Evolutionary conservation across 2,888 invertebrate species (phyloP).

Genomic region (Ernsta delagoae): DNA sequence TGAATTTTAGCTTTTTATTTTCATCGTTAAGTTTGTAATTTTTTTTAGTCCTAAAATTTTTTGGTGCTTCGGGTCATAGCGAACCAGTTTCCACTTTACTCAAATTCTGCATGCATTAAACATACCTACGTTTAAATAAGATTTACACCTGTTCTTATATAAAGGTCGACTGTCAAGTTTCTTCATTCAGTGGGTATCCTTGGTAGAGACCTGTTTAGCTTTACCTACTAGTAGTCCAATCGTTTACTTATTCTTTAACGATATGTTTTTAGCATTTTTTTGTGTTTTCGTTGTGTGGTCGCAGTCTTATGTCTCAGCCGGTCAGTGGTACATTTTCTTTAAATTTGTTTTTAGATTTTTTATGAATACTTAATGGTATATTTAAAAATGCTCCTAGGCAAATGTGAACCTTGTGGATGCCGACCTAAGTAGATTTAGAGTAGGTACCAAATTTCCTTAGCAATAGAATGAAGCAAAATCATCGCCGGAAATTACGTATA

Average conservation of each 20-base stretch:
- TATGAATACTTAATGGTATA: too few species aligned
- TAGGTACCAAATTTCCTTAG: too few species aligned
- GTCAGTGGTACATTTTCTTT: conserved; percentile 9
- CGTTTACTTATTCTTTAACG: background rate
- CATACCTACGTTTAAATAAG: background rate
- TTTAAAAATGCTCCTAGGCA: too few species aligned
- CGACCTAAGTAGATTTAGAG: too few species aligned
- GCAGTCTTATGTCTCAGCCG: conserved; percentile 5
- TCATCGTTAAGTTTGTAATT: too few species aligned
- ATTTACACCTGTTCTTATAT: conserved; percentile 9
- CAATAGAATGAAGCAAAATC: too few species aligned
- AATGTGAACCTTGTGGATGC: too few species aligned
- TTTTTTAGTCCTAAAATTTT: too few species aligned
- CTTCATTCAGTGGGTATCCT: conserved; percentile 5
- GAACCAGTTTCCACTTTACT: conserved; percentile 2
- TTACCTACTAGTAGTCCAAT: background rate
- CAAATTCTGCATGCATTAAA: conserved; percentile 7
- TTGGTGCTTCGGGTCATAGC: background rate
- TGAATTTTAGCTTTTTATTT: too few species aligned
- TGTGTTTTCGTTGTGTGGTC: conserved; percentile 22
- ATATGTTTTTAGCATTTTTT: conserved; percentile 17
- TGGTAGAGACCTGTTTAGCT: conserved; percentile 7
- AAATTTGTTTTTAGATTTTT: too few species aligned
- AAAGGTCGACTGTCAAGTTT: conserved; percentile 12
- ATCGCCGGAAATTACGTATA: too few species aligned